Evolutionary conservation across 2,113 vertebrate species (phyloP).

Genomic region (Isichthys henryi): DNA sequence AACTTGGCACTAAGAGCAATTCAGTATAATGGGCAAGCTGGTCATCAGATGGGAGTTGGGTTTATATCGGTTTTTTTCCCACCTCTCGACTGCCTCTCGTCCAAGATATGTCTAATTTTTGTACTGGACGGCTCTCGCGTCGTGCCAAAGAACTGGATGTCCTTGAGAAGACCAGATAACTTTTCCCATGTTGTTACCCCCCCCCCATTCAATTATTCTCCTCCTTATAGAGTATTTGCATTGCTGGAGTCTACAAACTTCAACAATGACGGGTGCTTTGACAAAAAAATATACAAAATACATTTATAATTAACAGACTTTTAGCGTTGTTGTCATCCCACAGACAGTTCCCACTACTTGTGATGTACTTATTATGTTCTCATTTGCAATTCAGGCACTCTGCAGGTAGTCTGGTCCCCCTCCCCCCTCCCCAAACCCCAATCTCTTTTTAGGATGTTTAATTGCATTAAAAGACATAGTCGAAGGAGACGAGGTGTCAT

Average conservation of each 20-base stretch:
- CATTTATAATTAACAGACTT: conserved; percentile 64
- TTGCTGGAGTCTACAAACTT: conserved; percentile 32
- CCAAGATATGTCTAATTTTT: conserved; percentile 52
- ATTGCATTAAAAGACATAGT: conserved; percentile 70
- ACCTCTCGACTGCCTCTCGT: conserved; percentile 47
- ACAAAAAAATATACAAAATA: conserved; percentile 63
- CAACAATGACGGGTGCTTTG: conserved; percentile 53
- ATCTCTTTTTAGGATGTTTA: conserved; percentile 44
- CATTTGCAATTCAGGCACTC: conserved; percentile 54
- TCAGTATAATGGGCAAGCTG: conserved; percentile 67
- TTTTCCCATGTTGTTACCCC: conserved; percentile 45
- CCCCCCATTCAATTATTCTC: conserved; percentile 20
- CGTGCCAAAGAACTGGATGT: conserved; percentile 49
- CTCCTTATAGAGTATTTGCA: conserved; percentile 47
- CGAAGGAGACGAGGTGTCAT: conserved; percentile 55
- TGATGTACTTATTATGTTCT: conserved; percentile 60
- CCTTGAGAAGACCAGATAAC: conserved; percentile 46
- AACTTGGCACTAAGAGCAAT: conserved; percentile 54
- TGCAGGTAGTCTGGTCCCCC: conserved; percentile 50
- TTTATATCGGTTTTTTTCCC: conserved; percentile 53
- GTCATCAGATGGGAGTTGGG: conserved; percentile 69
- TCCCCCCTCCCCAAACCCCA: conserved; percentile 20
- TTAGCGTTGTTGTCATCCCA: conserved; percentile 57
- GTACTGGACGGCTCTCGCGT: conserved; percentile 49
- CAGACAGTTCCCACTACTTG: conserved; percentile 50